These are phyloP conservation scores for Laterallus jamaicensis DNA, from an alignment of 2,113 vertebrate species.

Conservation along the genomic window DNA sequence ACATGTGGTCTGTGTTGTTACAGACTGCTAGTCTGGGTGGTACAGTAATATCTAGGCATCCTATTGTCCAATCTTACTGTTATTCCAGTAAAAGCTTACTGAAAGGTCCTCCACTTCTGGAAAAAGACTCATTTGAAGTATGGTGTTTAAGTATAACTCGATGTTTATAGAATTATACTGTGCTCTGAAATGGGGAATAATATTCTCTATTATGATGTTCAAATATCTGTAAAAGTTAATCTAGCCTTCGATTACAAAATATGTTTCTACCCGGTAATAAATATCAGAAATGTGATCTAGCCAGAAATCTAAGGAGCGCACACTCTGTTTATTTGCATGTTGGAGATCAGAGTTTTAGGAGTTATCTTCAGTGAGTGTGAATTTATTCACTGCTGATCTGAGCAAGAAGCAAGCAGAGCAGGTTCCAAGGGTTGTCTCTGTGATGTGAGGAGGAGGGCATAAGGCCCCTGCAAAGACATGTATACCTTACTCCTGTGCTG, in stretches of 20 bases:
- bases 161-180: not conserved
- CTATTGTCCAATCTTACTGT: not conserved
- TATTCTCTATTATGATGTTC: not conserved
- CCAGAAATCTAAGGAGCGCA: not conserved
- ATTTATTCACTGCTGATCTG: not conserved
- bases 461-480: not conserved
- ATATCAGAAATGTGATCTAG: not conserved
- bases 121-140: not conserved
- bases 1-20: not conserved
- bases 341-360: not conserved
- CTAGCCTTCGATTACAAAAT: not conserved
- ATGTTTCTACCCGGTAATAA: not conserved
- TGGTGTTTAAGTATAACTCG: not conserved
- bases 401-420: not conserved
- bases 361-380: not conserved
- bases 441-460: not conserved
- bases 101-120: not conserved
- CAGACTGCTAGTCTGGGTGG: not conserved
- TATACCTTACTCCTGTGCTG: not conserved
- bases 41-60: not conserved
- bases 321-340: not conserved
- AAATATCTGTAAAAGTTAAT: not conserved
- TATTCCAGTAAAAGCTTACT: not conserved
- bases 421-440: not conserved
- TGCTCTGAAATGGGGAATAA: not conserved